Evolutionary conservation across 2,797 vertebrate genomes (phyloP).

Genomic region (Bucorvus abyssinicus): DNA sequence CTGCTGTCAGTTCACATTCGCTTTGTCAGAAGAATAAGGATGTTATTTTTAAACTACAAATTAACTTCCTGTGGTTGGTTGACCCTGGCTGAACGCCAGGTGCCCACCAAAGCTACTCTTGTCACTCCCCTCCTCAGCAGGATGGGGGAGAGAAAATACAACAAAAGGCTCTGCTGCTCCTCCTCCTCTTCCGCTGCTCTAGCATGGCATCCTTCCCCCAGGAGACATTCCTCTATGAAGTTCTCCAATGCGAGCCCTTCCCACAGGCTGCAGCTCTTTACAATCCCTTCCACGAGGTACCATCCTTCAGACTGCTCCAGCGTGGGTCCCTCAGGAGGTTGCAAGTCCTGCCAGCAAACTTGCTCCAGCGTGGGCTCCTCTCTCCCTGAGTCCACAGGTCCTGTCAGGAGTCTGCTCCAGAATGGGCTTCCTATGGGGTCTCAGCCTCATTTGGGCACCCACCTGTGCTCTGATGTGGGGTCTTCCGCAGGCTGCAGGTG

Average conservation of each 20-base stretch:
- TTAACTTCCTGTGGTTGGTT: not conserved
- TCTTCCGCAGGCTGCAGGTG: not conserved
- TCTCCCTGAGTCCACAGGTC: not conserved
- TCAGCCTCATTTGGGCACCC: not conserved
- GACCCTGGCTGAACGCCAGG: not conserved
- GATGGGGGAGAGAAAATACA: not conserved
- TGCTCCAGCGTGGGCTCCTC: not conserved
- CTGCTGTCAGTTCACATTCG: not conserved
- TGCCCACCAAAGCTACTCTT: not conserved
- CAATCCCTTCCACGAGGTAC: too few relatives aligned
- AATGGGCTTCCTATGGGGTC: too few relatives aligned
- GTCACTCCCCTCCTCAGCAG: not conserved
- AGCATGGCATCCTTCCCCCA: not conserved
- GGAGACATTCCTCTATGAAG: not conserved
- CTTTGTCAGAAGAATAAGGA: not conserved
- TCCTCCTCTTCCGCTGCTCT: not conserved
- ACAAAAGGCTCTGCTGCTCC: not conserved
- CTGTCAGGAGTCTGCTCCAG: not conserved
- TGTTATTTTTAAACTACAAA: not conserved
- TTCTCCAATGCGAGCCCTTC: not conserved
- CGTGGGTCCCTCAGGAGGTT: too few relatives aligned
- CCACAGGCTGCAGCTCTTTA: not conserved
- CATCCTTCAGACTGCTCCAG: not conserved
- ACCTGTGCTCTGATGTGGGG: not conserved
- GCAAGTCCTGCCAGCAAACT: not conserved